These are phyloP conservation scores for Anoplolepis gracilipes DNA, from an alignment of 1,140 invertebrate species.

Conservation along the genomic window DNA sequence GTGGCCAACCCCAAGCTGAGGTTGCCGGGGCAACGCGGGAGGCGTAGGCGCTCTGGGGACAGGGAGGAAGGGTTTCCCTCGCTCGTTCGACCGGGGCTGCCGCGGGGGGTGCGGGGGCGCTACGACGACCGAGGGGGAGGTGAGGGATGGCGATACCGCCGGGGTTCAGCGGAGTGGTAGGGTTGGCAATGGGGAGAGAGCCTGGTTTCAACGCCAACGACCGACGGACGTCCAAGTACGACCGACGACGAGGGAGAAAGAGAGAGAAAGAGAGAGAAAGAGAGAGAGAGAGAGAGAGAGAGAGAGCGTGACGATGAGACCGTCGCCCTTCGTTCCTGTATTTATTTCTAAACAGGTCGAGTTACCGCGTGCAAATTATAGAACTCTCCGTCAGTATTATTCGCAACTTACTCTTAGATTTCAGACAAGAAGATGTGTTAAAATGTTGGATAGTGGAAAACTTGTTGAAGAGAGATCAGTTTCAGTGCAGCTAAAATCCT, in stretches of 20 bases:
- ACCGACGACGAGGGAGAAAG: conserved; percentile 14
- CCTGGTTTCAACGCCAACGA: conserved; percentile 33
- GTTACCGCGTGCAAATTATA: conserved; percentile 52
- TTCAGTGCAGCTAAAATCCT: background rate
- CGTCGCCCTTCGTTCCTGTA: conserved; percentile 36
- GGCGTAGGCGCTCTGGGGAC: conserved; percentile 81
- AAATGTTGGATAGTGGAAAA: background rate
- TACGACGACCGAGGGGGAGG: conserved; percentile 5
- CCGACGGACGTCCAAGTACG: conserved; percentile 43
- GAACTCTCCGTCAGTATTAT: conserved; percentile 33
- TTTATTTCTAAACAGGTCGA: conserved; percentile 65
- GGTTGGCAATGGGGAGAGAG: conserved; percentile 44
- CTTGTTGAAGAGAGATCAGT: background rate
- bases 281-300: background rate
- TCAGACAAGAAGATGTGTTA: background rate
- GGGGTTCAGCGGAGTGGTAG: conserved; percentile 37
- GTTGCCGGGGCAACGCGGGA: conserved; percentile 85
- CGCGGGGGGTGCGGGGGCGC: conserved; percentile 61
- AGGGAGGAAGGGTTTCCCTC: conserved; percentile 75
- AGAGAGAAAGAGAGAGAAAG: background rate
- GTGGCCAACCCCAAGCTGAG: conserved; percentile 84
- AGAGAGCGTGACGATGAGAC: background rate
- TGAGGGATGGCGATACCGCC: conserved; percentile 55
- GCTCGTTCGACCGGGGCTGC: conserved; percentile 76
- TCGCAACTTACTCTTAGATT: conserved; percentile 15